These are phyloP conservation scores for Onychorhynchus coronatus DNA, from an alignment of 2,113 vertebrate genomes.

Conservation along the genomic window DNA sequence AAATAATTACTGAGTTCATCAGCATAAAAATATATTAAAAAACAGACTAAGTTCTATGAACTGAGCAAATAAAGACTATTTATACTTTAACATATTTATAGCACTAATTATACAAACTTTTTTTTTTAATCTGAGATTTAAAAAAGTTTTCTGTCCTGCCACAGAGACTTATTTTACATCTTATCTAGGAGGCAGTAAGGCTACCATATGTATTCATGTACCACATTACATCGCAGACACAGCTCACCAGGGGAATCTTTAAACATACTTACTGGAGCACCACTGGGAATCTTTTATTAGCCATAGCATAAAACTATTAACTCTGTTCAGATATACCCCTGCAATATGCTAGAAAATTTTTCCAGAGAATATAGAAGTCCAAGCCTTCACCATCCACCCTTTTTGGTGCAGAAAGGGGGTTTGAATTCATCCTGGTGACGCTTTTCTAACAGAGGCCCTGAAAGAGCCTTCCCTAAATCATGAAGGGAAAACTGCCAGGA, in stretches of 20 bases:
- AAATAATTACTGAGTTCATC: neutral
- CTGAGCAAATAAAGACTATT: neutral
- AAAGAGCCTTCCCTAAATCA: neutral
- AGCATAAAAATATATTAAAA: neutral
- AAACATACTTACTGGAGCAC: neutral
- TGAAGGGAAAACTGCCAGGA: neutral
- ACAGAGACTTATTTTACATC: neutral
- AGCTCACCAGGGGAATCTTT: neutral
- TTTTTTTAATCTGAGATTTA: neutral
- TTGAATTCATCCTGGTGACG: neutral
- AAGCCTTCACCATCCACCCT: rapidly evolving
- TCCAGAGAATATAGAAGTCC: neutral
- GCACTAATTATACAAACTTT: neutral
- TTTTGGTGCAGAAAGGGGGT: neutral
- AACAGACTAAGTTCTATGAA: neutral
- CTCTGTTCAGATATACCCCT: neutral
- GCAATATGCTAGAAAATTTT: neutral
- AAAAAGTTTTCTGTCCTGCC: neutral
- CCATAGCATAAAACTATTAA: neutral
- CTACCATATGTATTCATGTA: rapidly evolving
- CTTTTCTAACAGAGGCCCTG: neutral
- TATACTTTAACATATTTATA: neutral
- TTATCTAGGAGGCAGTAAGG: neutral
- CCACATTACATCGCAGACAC: neutral
- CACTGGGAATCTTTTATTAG: neutral